Evolutionary conservation across 2,888 invertebrate species (phyloP).

Genomic region (Monopis laevigella): DNA sequence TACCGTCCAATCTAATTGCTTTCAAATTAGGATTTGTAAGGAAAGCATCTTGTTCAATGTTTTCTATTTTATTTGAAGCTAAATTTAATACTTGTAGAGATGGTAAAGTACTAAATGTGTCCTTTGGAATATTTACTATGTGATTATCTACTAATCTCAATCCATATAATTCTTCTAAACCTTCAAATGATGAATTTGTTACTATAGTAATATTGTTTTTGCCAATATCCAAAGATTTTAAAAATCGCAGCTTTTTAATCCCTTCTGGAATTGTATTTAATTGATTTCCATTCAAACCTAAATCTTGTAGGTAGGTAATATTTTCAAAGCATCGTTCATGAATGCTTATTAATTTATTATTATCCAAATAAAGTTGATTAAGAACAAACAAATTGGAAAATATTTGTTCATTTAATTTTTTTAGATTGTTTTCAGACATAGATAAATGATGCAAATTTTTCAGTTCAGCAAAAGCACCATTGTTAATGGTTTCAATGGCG

Average conservation of each 20-base stretch:
- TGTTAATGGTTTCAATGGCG: slow-evolving; percentile 73
- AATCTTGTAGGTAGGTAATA: slow-evolving; percentile 78
- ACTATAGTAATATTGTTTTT: slow-evolving; percentile 80
- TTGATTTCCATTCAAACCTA: slow-evolving; percentile 78
- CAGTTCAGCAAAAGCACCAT: slow-evolving; percentile 77
- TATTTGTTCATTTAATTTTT: slow-evolving; percentile 72
- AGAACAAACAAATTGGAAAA: slow-evolving; percentile 78
- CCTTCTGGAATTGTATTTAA: slow-evolving; percentile 74
- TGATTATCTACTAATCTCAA: slow-evolving; percentile 83
- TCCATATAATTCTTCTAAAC: slow-evolving; percentile 77
- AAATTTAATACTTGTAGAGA: slow-evolving; percentile 81
- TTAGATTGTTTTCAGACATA: slow-evolving; percentile 75
- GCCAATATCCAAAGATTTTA: slow-evolving; percentile 82
- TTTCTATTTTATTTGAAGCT: slow-evolving; percentile 79
- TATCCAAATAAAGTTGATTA: slow-evolving; percentile 76
- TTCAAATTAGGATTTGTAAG: slow-evolving; percentile 76
- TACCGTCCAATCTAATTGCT: slow-evolving; percentile 80
- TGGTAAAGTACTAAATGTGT: slow-evolving; percentile 76
- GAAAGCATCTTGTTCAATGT: slow-evolving; percentile 81
- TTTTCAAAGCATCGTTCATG: slow-evolving; percentile 78
- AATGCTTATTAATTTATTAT: slow-evolving; percentile 73
- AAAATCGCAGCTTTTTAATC: slow-evolving; percentile 70
- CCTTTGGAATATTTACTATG: slow-evolving; percentile 76
- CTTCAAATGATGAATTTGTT: slow-evolving; percentile 77
- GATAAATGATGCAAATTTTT: slow-evolving; percentile 80